Evolutionary conservation across 30 jellyfish, hydroid and myxozoan genomes (phyloP), one percentile per base, ranked within the genome.

Genomic region (Hydractinia echinata): DNA sequence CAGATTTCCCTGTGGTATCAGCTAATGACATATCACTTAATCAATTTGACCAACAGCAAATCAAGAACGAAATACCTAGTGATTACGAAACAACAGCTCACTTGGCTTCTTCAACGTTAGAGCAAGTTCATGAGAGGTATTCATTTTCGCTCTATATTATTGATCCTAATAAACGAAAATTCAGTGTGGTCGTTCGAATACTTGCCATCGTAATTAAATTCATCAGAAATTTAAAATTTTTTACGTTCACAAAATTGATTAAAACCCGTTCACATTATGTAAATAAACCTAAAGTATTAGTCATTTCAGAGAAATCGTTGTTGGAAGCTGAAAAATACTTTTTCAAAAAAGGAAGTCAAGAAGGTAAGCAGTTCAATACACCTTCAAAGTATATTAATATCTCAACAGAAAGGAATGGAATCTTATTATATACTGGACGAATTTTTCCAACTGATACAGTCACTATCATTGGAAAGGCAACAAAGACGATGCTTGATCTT

Each of bases 1-100:
- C 74, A 49, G 83, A 74, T 11, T 74, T 74, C 4, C 73, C 83
- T 19, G 83, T 55, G 8, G 3, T 8, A 44, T 74, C 83, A 74
- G n/a, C 83, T 13, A 56, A 20, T n/a, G 76, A 49, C 15, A 54
- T 74, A 8, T 44, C 60, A 49, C 76, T 74, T 1, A 44, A 54
- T 7, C 39, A 30, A 53, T 54, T 70, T 74, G 55, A 74, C 4
- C 54, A 49, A 30, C 64, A 54, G 19, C 21, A 74, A 74, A 14
- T 50, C 48, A 56, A 74, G 74, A 74, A 74, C 44, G 73, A 74
- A 51, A 48, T 74, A 10, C 4, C 74, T 6, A 4, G 15, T 19
- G 64, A 44, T 39, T 54, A 72, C 51, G 4, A 67, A 18, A 18
- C 44, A 49, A 67, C 44, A 18, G 82, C 82, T 19, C 50, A 72